Evolutionary conservation across 2,113 vertebrate species (phyloP).

Genomic region (Sander vitreus): DNA sequence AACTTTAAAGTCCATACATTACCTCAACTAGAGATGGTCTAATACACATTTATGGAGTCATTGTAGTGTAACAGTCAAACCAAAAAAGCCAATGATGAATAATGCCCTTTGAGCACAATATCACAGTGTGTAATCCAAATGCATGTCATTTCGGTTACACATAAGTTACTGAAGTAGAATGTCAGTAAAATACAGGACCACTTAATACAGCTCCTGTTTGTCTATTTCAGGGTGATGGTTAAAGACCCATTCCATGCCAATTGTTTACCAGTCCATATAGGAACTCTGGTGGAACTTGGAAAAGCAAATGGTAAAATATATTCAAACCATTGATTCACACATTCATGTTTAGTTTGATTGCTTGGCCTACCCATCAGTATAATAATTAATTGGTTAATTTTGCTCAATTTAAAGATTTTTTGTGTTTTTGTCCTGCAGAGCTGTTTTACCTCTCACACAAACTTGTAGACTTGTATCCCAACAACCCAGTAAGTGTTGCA

Average conservation of each 20-base stretch:
- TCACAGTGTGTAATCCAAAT: neutral
- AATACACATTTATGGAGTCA: neutral
- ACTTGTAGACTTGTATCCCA: constrained; percentile 98
- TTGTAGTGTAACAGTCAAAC: neutral
- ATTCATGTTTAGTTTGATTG: neutral
- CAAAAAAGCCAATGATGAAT: neutral
- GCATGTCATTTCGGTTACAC: neutral
- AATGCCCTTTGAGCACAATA: neutral
- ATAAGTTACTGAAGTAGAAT: neutral
- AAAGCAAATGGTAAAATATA: constrained; percentile 93
- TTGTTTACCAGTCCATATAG: constrained; percentile 98
- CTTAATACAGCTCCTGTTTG: constrained; percentile 1
- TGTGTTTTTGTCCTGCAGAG: constrained; percentile 82
- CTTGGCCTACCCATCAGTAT: neutral
- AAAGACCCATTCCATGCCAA: constrained; percentile 99
- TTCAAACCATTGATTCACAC: neutral
- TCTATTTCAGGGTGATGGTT: constrained; percentile 93
- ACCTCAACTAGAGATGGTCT: neutral
- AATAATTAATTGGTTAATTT: too few relatives aligned
- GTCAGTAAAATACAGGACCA: neutral
- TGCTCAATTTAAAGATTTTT: neutral
- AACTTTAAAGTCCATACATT: neutral
- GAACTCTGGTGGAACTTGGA: constrained; percentile 96
- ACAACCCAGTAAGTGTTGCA: constrained; percentile 93
- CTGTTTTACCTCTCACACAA: constrained; percentile 99